These are phyloP conservation scores for Solenodon paradoxus DNA, from an alignment of 2,113 vertebrate genomes.

Conservation along the genomic window DNA sequence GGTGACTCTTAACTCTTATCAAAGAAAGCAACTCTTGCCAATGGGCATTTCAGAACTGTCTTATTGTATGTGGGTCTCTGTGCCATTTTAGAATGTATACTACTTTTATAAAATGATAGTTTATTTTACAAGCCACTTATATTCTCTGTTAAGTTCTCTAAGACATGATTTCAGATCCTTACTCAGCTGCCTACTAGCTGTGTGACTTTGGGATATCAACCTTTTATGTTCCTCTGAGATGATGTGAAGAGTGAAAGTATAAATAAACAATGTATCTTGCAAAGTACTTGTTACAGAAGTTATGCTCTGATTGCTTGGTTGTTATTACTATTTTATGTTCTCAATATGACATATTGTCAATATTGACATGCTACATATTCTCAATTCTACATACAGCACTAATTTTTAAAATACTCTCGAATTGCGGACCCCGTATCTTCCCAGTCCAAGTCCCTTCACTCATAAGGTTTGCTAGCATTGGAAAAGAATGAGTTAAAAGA, in stretches of 20 bases:
- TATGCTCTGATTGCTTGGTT: background rate
- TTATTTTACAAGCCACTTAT: background rate
- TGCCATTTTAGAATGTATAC: background rate
- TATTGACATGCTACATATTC: too few species aligned
- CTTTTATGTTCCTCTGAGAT: background rate
- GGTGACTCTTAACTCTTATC: background rate
- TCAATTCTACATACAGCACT: too few species aligned
- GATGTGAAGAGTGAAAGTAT: background rate
- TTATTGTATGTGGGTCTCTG: background rate
- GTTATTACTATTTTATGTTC: background rate
- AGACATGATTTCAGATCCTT: background rate
- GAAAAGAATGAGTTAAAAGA: background rate
- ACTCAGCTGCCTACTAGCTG: background rate
- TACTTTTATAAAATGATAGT: background rate
- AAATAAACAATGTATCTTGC: background rate
- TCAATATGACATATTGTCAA: background rate
- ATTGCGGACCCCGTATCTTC: background rate
- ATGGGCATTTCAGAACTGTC: background rate
- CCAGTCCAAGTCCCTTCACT: background rate
- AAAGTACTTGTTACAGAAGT: background rate
- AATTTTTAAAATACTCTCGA: background rate
- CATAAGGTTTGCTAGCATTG: background rate
- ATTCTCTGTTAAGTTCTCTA: background rate
- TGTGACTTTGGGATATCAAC: background rate
- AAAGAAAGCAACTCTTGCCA: background rate